Evolutionary conservation across 2,113 vertebrate species (phyloP).

Genomic region (Perognathus longimembris): DNA sequence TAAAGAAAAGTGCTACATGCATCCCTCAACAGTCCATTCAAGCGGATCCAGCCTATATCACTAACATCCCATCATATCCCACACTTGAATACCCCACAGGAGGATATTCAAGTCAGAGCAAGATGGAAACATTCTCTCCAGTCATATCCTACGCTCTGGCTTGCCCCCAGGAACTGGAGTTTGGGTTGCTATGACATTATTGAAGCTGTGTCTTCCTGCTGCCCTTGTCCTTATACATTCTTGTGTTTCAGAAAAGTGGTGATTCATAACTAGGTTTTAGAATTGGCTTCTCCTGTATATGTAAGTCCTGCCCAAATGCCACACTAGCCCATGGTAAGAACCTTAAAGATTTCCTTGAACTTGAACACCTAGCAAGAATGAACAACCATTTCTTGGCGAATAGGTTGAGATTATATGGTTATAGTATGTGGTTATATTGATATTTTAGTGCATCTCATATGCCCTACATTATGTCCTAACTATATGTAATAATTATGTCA

Average conservation of each 20-base stretch:
- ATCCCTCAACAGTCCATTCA: neutral
- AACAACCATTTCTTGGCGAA: neutral
- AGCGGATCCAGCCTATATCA: neutral
- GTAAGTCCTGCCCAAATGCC: neutral
- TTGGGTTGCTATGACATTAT: neutral
- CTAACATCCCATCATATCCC: neutral
- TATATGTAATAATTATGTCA: too few relatives aligned
- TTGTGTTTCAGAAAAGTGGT: neutral
- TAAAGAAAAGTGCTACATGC: accelerated
- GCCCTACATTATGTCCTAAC: too few relatives aligned
- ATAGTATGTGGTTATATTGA: neutral
- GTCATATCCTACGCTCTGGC: neutral
- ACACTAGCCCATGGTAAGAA: neutral
- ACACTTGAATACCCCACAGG: too few relatives aligned
- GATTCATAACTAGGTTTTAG: neutral
- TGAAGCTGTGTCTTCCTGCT: neutral
- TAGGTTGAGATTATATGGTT: neutral
- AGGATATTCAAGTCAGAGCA: neutral
- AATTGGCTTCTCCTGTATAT: neutral
- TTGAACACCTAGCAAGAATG: neutral
- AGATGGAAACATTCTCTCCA: neutral
- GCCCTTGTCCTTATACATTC: neutral
- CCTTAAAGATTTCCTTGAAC: neutral
- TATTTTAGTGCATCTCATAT: too few relatives aligned
- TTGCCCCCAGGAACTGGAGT: neutral